phyloP scores from a whole-genome alignment of 2,888 invertebrate species.

The Dynastes grantii region DNA sequence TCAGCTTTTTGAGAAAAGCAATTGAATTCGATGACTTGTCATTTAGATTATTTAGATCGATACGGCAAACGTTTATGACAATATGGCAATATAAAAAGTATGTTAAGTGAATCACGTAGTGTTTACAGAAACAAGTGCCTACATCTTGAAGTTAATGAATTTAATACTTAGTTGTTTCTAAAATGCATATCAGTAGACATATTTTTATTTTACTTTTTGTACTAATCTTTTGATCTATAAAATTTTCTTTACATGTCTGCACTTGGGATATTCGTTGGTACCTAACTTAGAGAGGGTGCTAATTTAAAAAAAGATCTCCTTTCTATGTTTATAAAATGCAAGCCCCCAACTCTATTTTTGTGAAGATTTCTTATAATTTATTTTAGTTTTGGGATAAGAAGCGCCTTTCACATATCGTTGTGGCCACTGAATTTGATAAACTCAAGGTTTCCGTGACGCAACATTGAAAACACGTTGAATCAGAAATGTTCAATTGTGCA shows the following conservation, averaged over 20 bases:
- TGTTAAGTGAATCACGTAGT: conserved; percentile 12
- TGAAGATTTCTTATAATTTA: neutral
- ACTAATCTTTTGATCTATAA: too few relatives aligned
- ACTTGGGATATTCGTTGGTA: too few relatives aligned
- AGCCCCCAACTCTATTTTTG: neutral
- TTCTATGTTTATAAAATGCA: too few relatives aligned
- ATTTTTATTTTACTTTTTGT: too few relatives aligned
- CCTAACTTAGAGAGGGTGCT: too few relatives aligned
- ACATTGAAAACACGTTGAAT: conserved; percentile 23
- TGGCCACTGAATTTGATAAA: neutral
- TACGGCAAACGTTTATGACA: neutral
- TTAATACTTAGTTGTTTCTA: conserved; percentile 1
- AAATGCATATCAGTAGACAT: neutral
- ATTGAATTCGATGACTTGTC: conserved; percentile 17
- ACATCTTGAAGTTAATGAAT: neutral
- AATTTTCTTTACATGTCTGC: too few relatives aligned
- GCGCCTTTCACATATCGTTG: neutral
- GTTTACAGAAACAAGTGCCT: neutral
- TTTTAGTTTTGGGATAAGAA: neutral
- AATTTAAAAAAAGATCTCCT: too few relatives aligned
- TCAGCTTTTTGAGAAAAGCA: conserved; percentile 2
- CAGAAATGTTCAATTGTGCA: conserved; percentile 12
- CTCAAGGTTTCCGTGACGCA: neutral
- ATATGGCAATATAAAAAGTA: neutral
- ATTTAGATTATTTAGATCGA: conserved; percentile 9